Base-by-base conservation (phyloP, 1,140 invertebrate genomes). In the Scaptodrosophila lebanonensis region DNA sequence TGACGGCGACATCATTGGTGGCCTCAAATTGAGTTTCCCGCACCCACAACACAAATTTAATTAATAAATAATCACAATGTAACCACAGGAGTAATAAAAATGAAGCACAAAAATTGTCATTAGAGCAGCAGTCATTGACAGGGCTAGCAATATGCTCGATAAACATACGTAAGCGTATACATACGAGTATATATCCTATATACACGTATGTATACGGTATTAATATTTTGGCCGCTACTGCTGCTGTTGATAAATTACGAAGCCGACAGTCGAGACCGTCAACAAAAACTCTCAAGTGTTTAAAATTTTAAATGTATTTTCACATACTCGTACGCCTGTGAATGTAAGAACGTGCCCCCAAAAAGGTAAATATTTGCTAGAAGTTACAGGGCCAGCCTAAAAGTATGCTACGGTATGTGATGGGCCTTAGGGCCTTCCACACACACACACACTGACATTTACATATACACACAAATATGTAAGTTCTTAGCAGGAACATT, bases 271-370 rank as follows among this genome's bases (percentile, higher is more conserved):
- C 22, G 22, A 25, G 22, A 25, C 3, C 22, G 3, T 8, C 49
- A 50, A 56, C 66, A 50, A 66, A 61, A 71, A 73, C 68, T 79
- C 75, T 79, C 75, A 58, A 79, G 73, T 82, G 73, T 59, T 79
- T 79, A 62, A 79, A 79, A 82, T 79, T 79, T 76, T 75, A 82
- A 79, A 79, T 79, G 75, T 70, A 79, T 79, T 79, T 82, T 82
- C 75, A 63, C 65, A 82, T 75, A 72, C 52, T 30, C 12, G 8
- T 25, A 8, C 8, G 22, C 8, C 8, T 25, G 22, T 25, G 22
- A 4, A 25, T 25, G 8, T 25, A 25, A 25, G 8, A 25, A 4
- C 3, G 50, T 45, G 32, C 43, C 38, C 60, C 63, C 22, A 51
- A 61, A 61, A 79, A 77, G 68, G 73, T 77, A 77, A 77, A 79